phyloP scores from a whole-genome alignment of 1,140 invertebrate genomes.

The Lordiphosa clarofinis region DNA sequence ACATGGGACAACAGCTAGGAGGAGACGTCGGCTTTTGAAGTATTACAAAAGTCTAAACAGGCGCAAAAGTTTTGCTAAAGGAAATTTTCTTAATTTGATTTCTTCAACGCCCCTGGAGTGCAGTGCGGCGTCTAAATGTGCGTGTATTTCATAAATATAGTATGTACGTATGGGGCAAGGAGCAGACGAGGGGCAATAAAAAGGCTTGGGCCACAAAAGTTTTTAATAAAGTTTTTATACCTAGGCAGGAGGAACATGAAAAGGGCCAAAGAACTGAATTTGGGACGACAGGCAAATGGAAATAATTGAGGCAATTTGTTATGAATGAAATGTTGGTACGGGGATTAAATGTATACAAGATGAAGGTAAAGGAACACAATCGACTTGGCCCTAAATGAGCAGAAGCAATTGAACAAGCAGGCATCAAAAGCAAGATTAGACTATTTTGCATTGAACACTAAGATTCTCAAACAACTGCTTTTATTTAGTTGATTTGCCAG shows the following conservation, averaged over 20 bases:
- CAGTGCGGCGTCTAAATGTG: constrained; percentile 60
- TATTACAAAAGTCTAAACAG: constrained; percentile 75
- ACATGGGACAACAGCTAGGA: constrained; percentile 15
- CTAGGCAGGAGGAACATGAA: constrained; percentile 18
- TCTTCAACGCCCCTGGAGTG: constrained; percentile 72
- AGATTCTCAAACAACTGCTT: too few species aligned
- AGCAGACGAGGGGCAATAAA: constrained; percentile 44
- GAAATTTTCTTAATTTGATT: constrained; percentile 77
- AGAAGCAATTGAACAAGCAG: constrained; percentile 1
- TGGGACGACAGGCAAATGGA: constrained; percentile 30
- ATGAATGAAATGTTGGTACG: constrained; percentile 42
- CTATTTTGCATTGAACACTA: too few species aligned
- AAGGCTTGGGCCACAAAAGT: constrained; percentile 68
- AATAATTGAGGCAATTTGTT: constrained; percentile 76
- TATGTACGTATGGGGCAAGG: constrained; percentile 28
- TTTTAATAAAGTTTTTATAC: constrained; percentile 78
- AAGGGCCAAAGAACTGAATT: constrained; percentile 1
- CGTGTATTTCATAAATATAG: constrained; percentile 65
- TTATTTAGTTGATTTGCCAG: too few species aligned
- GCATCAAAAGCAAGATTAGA: too few species aligned
- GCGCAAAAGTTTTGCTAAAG: constrained; percentile 60
- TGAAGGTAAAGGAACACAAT: not conserved
- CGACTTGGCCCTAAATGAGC: not conserved
- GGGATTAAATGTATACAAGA: constrained; percentile 13
- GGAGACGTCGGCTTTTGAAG: constrained; percentile 37